These are phyloP conservation scores for Liodrosophila aerea DNA, from an alignment of 2,888 invertebrate species.

Conservation along the genomic window DNA sequence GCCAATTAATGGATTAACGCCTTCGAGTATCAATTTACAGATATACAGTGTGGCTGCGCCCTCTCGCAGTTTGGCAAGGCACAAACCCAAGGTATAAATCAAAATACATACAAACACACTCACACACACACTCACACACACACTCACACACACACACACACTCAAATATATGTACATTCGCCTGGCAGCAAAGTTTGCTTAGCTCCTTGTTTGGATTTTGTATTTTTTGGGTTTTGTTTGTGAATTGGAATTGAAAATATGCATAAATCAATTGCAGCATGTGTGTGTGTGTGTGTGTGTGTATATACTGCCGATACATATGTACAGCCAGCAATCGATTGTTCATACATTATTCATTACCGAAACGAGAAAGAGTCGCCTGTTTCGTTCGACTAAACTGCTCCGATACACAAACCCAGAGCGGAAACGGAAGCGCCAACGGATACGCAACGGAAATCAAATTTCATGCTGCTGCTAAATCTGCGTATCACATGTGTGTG, in stretches of 20 bases:
- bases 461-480: too few species aligned
- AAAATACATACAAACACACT: neutral
- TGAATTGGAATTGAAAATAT: constrained; percentile 24
- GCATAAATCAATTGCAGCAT: constrained; percentile 53
- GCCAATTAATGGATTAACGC: constrained; percentile 55
- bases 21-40: constrained; percentile 76
- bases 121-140: neutral
- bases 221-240: constrained; percentile 9
- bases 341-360: constrained; percentile 35
- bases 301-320: neutral
- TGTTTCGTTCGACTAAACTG: constrained; percentile 30
- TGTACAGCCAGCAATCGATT: constrained; percentile 28
- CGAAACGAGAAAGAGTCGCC: constrained; percentile 29
- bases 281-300: constrained; percentile 2
- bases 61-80: constrained; percentile 80
- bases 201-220: neutral
- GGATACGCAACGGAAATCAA: neutral
- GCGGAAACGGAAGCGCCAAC: neutral
- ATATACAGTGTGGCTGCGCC: constrained; percentile 81
- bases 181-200: neutral
- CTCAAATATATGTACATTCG: neutral
- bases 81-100: constrained; percentile 76
- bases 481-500: too few species aligned
- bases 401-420: neutral
- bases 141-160: too few species aligned